Evolutionary conservation across 1,140 invertebrate genomes (phyloP), one percentile per base, ranked within the genome.

Genomic region (Drosophila parvula): DNA sequence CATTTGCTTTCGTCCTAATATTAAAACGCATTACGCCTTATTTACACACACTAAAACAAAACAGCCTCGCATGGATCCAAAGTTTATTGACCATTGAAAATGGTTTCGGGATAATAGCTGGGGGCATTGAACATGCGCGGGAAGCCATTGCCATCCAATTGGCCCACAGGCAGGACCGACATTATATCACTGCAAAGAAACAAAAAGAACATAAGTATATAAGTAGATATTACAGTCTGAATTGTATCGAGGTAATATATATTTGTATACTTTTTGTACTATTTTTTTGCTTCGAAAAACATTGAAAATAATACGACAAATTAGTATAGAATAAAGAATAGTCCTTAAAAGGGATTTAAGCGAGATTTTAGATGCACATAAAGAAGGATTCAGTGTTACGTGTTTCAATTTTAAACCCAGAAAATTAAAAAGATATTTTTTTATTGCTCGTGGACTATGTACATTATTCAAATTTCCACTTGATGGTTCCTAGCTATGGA

Each of bases 71-170:
- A 43, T 59, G 30, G 41, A 28, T 58, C 64, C 64, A 44, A 59
- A 57, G 50, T 78, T 68, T 91, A 92, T 84, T 92, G 91, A 40
- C 88, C 83, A 71, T 91, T 92, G 70, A 92, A 92, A 69, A 92
- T 91, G 9, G 90, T 89, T 71, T 92, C 91, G 50, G 91, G 91
- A 90, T 92, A 92, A 78, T 91, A 92, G 77, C 91, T 92, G 12
- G 91, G 86, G 5, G 91, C 90, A 64, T 92, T 92, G 74, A 92
- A 92, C 90, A 92, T 92, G 60, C 91, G 88, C 67, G 91, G 90
- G 62, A 92, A 92, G 43, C 84, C 88, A 64, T 83, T 88, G 4
- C 81, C 81, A 78, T 92, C 91, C 73, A 92, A 61, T 78, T 92
- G 91, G 63, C 90, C 83, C 27, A 92, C 91, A 56, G 91, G 91